Percentiles rank a stretch among this genome's conserved stretches.
These are phyloP conservation scores for Popillia japonica DNA, from an alignment of 1,140 invertebrate genomes.

Conservation along the genomic window DNA sequence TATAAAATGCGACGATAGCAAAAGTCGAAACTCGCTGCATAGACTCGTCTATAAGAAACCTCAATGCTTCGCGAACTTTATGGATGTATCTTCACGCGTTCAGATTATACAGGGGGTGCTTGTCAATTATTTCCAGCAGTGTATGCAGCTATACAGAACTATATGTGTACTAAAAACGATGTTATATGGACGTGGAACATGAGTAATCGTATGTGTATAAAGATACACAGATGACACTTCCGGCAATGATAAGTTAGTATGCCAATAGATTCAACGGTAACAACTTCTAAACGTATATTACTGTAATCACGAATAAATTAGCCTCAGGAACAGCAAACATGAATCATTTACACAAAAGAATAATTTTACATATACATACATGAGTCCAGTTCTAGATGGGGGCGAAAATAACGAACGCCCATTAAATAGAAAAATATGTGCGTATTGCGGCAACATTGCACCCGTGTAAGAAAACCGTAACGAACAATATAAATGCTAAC, in stretches of 20 bases:
- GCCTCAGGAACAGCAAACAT: background rate
- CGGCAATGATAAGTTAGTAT: background rate
- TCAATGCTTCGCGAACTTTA: too few relatives aligned
- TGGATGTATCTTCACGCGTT: too few relatives aligned
- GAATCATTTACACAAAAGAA: slow-evolving; percentile 7
- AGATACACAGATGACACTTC: background rate
- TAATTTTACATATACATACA: slow-evolving; percentile 9
- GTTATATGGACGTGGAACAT: too few relatives aligned
- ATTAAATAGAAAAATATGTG: slow-evolving; percentile 35
- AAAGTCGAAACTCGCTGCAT: too few relatives aligned
- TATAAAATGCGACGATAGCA: too few relatives aligned
- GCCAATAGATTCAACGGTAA: background rate
- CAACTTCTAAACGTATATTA: slow-evolving; percentile 17
- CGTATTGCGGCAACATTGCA: background rate
- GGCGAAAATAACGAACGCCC: background rate
- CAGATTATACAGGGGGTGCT: too few relatives aligned
- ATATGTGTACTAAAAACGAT: too few relatives aligned
- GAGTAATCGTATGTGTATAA: too few relatives aligned
- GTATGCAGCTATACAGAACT: too few relatives aligned
- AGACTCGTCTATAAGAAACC: too few relatives aligned
- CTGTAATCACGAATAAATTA: slow-evolving; percentile 22
- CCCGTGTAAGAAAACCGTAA: background rate
- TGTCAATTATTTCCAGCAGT: too few relatives aligned
- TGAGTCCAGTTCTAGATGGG: background rate
- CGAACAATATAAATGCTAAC: slow-evolving; percentile 30